phyloP scores from a whole-genome alignment of 2,888 invertebrate species.

The Aporophyla nigra region DNA sequence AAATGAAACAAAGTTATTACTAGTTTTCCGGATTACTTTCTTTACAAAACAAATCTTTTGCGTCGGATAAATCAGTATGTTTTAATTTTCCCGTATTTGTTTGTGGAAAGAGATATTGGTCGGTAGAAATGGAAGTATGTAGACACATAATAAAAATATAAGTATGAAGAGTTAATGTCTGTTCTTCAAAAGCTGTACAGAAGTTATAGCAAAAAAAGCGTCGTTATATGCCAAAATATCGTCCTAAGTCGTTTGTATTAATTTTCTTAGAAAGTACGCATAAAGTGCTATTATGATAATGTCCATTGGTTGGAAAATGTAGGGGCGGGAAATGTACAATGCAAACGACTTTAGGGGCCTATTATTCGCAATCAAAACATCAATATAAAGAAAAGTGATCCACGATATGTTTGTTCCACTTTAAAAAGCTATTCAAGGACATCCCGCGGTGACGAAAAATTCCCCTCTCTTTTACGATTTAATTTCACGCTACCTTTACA shows the following conservation, averaged over 20 bases:
- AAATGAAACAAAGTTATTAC: constrained; percentile 87
- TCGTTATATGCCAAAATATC: constrained; percentile 62
- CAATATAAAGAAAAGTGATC: constrained; percentile 62
- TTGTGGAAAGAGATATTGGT: constrained; percentile 22
- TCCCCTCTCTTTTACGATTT: constrained; percentile 61
- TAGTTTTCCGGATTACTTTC: constrained; percentile 83
- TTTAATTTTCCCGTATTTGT: constrained; percentile 54
- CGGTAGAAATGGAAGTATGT: constrained; percentile 11
- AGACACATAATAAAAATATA: constrained; percentile 11
- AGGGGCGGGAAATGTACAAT: constrained; percentile 64
- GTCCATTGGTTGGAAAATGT: constrained; percentile 63
- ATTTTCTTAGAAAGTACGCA: constrained; percentile 71
- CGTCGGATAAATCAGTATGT: constrained; percentile 54
- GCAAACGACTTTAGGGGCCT: constrained; percentile 59
- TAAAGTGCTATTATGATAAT: constrained; percentile 68
- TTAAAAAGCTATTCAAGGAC: constrained; percentile 57
- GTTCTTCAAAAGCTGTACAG: constrained; percentile 15
- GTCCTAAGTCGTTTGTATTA: constrained; percentile 70
- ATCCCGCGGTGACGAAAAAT: constrained; percentile 49
- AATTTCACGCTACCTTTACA: constrained; percentile 62
- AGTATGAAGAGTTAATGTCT: constrained; percentile 25
- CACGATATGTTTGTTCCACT: constrained; percentile 59
- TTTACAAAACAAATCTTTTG: constrained; percentile 73
- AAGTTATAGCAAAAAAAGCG: constrained; percentile 31
- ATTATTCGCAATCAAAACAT: constrained; percentile 66